phyloP scores from a whole-genome alignment of 2,797 vertebrate species.

The Astyanax mexicanus region DNA sequence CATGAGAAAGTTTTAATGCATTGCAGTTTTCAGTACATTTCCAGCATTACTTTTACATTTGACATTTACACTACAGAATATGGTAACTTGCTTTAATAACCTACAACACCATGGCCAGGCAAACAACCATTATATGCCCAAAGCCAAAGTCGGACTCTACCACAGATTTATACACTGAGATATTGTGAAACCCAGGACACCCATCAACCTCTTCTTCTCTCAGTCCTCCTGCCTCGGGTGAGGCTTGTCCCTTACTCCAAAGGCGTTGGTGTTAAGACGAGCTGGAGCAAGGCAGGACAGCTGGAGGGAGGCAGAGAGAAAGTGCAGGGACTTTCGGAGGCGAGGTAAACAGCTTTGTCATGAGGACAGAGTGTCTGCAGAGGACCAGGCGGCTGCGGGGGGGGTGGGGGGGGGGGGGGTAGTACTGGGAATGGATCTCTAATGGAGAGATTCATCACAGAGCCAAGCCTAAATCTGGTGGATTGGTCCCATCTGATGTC shows the following conservation, averaged over 20 bases:
- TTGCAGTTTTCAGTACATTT: no score
- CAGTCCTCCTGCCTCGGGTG: not conserved
- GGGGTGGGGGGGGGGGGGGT: not conserved
- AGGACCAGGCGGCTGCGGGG: not conserved
- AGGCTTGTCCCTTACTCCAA: not conserved
- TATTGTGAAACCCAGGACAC: not conserved
- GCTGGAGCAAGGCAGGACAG: not conserved
- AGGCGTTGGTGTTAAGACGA: not conserved
- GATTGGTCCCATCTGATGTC: not conserved
- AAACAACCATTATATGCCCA: no score
- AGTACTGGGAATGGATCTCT: slow-evolving; percentile 28
- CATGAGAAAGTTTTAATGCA: no score
- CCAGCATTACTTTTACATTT: no score
- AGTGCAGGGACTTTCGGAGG: slow-evolving; percentile 15
- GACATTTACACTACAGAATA: no score
- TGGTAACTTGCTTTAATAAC: no score
- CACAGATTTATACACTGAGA: not conserved
- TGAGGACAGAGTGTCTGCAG: slow-evolving; percentile 37
- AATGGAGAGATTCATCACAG: slow-evolving; percentile 44
- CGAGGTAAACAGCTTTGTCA: slow-evolving; percentile 55
- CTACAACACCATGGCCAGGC: no score
- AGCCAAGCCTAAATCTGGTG: not conserved
- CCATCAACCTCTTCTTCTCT: not conserved
- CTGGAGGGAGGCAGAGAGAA: not conserved
- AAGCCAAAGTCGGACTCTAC: no score